Evolutionary conservation across 2,888 invertebrate genomes (phyloP).

Genomic region (Dynastes maya): DNA sequence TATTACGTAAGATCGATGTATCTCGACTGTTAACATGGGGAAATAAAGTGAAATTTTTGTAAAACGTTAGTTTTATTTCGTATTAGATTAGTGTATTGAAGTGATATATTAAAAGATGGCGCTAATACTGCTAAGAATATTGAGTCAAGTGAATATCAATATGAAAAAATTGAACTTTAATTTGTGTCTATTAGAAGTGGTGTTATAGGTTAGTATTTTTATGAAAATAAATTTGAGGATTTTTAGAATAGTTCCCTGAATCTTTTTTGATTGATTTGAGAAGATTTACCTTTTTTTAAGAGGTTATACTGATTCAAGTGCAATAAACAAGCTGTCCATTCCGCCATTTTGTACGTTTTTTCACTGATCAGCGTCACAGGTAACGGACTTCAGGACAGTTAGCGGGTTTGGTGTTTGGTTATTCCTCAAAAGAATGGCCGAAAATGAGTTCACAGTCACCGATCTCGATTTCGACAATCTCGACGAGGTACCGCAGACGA

Average conservation of each 20-base stretch:
- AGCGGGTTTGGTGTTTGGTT: background rate
- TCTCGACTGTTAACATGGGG: conserved; percentile 37
- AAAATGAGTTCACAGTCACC: conserved; percentile 53
- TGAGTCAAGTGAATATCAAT: conserved; percentile 47
- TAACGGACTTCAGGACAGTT: background rate
- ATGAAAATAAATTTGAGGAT: background rate
- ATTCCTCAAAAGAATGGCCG: conserved; percentile 48
- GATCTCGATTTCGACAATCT: conserved; percentile 54
- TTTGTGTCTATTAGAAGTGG: conserved; percentile 33
- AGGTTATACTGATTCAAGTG: conserved; percentile 19
- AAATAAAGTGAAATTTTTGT: conserved; percentile 49
- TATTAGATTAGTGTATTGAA: background rate
- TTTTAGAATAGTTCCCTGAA: background rate
- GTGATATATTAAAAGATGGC: conserved; percentile 21
- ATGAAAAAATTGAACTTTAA: conserved; percentile 24
- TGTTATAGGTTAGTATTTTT: background rate
- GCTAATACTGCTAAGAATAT: conserved; percentile 1
- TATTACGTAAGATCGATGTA: conserved; percentile 48
- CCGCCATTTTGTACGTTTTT: conserved; percentile 50
- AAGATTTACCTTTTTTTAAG: background rate
- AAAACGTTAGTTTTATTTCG: conserved; percentile 11
- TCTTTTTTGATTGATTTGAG: background rate
- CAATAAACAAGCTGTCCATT: conserved; percentile 44
- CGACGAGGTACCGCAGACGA: conserved; percentile 38
- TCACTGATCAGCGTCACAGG: conserved; percentile 15